phyloP scores from a whole-genome alignment of 2,113 vertebrate species.

The Dascyllus trimaculatus region DNA sequence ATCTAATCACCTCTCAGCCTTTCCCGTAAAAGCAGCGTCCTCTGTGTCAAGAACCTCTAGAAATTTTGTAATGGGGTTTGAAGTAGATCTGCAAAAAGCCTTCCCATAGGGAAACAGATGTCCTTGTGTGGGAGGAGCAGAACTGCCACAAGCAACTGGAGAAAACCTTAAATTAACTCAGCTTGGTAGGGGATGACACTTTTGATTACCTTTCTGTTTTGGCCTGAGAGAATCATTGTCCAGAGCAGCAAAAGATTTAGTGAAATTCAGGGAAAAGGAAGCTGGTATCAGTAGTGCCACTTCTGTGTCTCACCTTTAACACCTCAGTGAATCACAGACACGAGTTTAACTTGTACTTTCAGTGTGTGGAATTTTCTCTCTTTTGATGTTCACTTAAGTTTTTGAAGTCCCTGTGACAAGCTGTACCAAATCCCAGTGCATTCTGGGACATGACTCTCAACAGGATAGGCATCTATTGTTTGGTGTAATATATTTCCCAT shows the following conservation, averaged over 20 bases:
- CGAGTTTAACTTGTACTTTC: no score
- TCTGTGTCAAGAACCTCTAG: not conserved
- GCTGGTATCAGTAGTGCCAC: not conserved
- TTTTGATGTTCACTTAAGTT: no score
- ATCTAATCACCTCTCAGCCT: constrained; percentile 5
- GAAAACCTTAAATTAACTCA: constrained; percentile 32
- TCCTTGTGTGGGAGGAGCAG: constrained; percentile 35
- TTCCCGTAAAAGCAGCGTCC: not conserved
- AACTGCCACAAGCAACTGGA: not conserved
- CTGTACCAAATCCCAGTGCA: no score
- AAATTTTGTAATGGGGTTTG: not conserved
- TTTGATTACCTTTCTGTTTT: constrained; percentile 52
- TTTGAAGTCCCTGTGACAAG: no score
- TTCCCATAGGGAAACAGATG: constrained; percentile 5
- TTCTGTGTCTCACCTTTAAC: not conserved
- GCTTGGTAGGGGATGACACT: constrained; percentile 23
- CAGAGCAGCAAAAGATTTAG: not conserved
- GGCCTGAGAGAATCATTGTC: constrained; percentile 21
- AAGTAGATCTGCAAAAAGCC: constrained; percentile 7
- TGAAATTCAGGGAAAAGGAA: not conserved
- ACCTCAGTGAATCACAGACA: not conserved
- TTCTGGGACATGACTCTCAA: no score
- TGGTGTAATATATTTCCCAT: no score
- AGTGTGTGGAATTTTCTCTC: no score
- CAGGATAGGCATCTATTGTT: no score